These are phyloP conservation scores for Aphodius sticticus DNA, from an alignment of 2,888 invertebrate species.

Conservation along the genomic window DNA sequence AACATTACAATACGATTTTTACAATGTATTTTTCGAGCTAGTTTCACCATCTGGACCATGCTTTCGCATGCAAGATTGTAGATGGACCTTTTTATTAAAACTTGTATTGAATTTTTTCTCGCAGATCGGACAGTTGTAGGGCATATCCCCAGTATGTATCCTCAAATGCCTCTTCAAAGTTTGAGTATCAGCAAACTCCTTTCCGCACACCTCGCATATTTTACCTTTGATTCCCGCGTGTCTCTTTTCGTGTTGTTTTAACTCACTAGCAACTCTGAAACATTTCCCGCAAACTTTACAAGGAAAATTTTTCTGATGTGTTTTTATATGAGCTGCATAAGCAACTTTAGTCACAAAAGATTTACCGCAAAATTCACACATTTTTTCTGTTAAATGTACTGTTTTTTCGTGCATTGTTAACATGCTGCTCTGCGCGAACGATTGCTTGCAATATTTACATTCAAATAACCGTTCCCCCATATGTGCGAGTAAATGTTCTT, in stretches of 20 bases:
- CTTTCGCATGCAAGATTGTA: not conserved
- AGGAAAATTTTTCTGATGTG: slow-evolving; percentile 23
- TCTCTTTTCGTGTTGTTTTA: slow-evolving; percentile 11
- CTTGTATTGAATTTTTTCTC: slow-evolving; percentile 19
- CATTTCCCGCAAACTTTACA: slow-evolving; percentile 31
- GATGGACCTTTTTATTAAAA: not conserved
- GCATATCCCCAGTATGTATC: slow-evolving; percentile 36
- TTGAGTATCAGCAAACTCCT: slow-evolving; percentile 31
- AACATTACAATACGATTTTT: too few relatives aligned
- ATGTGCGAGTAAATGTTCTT: slow-evolving; percentile 25
- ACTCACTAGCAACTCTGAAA: slow-evolving; percentile 18
- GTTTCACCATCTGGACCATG: not conserved
- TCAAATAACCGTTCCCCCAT: slow-evolving; percentile 29
- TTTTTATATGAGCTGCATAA: slow-evolving; percentile 21
- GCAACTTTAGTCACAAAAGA: slow-evolving; percentile 15
- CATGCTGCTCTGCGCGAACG: slow-evolving; percentile 24
- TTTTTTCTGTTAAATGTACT: slow-evolving; percentile 9
- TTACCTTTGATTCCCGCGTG: slow-evolving; percentile 26
- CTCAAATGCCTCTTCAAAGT: slow-evolving; percentile 33
- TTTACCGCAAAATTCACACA: slow-evolving; percentile 28
- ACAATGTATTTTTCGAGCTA: not conserved
- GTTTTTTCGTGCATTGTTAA: slow-evolving; percentile 18
- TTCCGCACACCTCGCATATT: slow-evolving; percentile 35
- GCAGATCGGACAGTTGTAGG: slow-evolving; percentile 27
- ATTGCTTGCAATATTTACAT: slow-evolving; percentile 23